Evolutionary conservation across 92 coral and sea anemone genomes (phyloP).

Genomic region (Zoanthus gigantus): DNA sequence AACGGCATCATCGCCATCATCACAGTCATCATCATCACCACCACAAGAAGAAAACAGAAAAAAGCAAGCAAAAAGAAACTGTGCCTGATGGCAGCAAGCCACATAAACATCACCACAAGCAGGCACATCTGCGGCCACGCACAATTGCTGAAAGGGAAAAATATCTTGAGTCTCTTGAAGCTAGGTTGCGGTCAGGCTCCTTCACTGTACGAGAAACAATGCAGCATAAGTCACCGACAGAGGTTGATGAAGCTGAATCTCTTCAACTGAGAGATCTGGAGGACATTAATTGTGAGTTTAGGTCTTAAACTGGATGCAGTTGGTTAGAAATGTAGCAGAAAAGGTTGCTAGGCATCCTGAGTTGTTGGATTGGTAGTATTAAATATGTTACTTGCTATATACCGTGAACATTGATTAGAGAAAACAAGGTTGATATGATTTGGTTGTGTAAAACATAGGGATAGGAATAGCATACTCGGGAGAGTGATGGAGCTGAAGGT

Average conservation of each 20-base stretch:
- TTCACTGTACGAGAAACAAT: conserved; percentile 37
- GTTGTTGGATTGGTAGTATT: too few relatives aligned
- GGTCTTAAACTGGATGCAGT: neutral
- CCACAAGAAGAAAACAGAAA: neutral
- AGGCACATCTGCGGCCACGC: conserved; percentile 39
- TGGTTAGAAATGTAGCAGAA: neutral
- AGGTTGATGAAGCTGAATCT: conserved; percentile 27
- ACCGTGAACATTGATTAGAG: too few relatives aligned
- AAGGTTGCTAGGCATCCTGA: too few relatives aligned
- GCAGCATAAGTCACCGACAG: conserved; percentile 13
- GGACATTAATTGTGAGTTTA: conserved; percentile 32
- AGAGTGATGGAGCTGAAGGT: too few relatives aligned
- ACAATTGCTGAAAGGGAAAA: conserved; percentile 45
- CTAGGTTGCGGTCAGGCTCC: conserved; percentile 37
- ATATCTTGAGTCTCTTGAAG: conserved; percentile 39
- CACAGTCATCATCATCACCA: conserved; percentile 37
- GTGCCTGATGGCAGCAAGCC: conserved; percentile 4
- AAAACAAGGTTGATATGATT: too few relatives aligned
- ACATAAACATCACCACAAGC: conserved; percentile 24
- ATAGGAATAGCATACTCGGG: too few relatives aligned
- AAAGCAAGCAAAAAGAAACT: neutral
- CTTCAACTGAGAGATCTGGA: conserved; percentile 33
- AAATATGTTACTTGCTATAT: too few relatives aligned
- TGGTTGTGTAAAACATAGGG: too few relatives aligned
- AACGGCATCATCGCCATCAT: conserved; percentile 37